A percentile compares a stretch with the other conserved stretches of the same genome.
Evolutionary conservation across 1,140 invertebrate species (phyloP).

Genomic region (Plodia interpunctella): DNA sequence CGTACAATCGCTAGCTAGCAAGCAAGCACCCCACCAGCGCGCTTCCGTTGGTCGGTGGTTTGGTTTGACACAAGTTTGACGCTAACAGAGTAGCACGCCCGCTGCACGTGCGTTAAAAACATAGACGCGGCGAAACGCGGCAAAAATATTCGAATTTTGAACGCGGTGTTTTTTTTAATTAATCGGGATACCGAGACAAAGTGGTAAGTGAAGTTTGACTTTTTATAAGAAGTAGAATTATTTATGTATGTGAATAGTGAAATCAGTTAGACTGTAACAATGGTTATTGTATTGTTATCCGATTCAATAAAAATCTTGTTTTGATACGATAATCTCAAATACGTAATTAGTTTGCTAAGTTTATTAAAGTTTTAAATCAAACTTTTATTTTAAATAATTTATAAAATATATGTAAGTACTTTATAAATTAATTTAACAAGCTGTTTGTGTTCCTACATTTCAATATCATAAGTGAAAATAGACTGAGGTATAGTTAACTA

Average conservation of each 20-base stretch:
- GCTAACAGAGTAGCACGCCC: conserved; percentile 14
- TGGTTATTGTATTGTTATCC: neutral
- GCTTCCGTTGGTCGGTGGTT: conserved; percentile 11
- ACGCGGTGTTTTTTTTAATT: neutral
- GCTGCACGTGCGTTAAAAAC: conserved; percentile 5
- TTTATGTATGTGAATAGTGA: neutral
- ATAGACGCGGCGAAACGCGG: neutral
- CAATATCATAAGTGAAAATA: no score
- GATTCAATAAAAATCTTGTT: neutral
- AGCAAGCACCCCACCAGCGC: conserved; percentile 20
- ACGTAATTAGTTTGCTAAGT: no score
- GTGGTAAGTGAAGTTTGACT: neutral
- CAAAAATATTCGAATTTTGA: neutral
- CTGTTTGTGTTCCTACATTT: no score
- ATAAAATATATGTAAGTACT: no score
- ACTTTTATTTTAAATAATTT: no score
- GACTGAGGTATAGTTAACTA: no score
- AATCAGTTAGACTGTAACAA: neutral
- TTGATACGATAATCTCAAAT: no score
- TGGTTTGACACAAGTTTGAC: neutral
- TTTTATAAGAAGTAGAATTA: neutral
- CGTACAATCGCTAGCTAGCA: conserved; percentile 13
- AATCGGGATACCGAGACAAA: neutral
- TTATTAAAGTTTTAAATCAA: no score
- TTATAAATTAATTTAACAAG: no score